Conservation (phyloP, 2,113 vertebrate genomes). For the Pteropus alecto region DNA sequence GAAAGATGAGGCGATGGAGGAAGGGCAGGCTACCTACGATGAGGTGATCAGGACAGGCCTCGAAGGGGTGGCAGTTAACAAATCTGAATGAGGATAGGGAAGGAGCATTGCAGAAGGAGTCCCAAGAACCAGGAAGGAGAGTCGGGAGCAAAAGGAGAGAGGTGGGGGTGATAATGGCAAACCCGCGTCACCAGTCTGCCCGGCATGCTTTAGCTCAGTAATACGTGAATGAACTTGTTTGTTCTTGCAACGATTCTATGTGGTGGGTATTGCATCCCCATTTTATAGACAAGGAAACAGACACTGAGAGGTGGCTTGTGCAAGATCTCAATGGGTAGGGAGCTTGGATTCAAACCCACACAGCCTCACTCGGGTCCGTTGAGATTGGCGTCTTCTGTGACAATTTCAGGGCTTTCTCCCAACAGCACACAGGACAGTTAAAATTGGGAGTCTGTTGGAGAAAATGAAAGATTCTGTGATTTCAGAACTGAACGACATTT, state of each 20-base stretch:
- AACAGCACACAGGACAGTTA: background rate
- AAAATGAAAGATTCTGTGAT: background rate
- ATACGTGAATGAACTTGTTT: background rate
- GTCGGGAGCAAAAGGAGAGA: background rate
- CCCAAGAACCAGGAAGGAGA: background rate
- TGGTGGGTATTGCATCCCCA: background rate
- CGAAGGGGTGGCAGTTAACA: background rate
- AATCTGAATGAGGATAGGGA: background rate
- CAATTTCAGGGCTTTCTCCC: background rate
- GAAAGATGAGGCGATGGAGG: background rate
- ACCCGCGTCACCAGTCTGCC: background rate
- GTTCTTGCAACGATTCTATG: background rate
- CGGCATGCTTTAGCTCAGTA: background rate
- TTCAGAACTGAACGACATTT: background rate
- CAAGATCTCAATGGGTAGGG: background rate
- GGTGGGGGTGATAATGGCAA: fast-evolving
- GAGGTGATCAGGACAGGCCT: background rate
- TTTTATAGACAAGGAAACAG: background rate
- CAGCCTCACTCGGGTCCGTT: background rate
- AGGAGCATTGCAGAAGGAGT: background rate
- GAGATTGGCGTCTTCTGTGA: background rate
- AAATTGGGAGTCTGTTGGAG: background rate
- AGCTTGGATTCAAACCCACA: background rate
- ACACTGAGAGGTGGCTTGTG: background rate
- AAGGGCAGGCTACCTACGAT: background rate